phyloP scores from a whole-genome alignment of 2,797 vertebrate genomes.

The Tokudaia tokunoshimensis region DNA sequence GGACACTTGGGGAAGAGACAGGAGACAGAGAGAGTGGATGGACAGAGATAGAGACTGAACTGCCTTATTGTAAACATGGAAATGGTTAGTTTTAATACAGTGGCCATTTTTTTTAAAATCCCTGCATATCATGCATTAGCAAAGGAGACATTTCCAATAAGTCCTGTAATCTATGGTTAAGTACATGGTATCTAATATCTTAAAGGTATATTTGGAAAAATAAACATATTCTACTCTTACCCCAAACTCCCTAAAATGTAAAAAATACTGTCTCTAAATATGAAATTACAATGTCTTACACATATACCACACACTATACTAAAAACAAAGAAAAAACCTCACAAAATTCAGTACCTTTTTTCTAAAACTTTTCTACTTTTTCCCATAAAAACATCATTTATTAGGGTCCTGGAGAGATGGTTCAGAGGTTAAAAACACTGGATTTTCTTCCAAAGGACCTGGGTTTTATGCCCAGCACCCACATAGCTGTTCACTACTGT shows the following conservation, averaged over 20 bases:
- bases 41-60: not conserved
- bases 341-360: conserved; percentile 52
- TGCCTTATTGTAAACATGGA: conserved; percentile 58
- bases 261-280: conserved; percentile 37
- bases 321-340: not conserved
- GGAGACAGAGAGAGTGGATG: not conserved
- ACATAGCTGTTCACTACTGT: not conserved
- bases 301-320: not conserved
- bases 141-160: conserved; percentile 41
- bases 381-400: not conserved
- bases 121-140: not conserved
- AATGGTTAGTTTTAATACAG: conserved; percentile 20
- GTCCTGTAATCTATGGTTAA: conserved; percentile 44
- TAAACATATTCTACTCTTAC: not conserved
- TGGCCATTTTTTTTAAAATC: not conserved
- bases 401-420: not conserved
- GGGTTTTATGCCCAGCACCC: not conserved
- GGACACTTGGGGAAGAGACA: not conserved
- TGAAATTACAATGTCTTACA: not conserved
- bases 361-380: not conserved
- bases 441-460: not conserved
- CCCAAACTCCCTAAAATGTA: not conserved
- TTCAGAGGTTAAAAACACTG: not conserved
- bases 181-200: not conserved
- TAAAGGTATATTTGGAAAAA: conserved; percentile 50